Evolutionary conservation across 2,797 vertebrate genomes (phyloP), one percentile per base, ranked within the genome.

Genomic region (Chaenodraco wilsoni): DNA sequence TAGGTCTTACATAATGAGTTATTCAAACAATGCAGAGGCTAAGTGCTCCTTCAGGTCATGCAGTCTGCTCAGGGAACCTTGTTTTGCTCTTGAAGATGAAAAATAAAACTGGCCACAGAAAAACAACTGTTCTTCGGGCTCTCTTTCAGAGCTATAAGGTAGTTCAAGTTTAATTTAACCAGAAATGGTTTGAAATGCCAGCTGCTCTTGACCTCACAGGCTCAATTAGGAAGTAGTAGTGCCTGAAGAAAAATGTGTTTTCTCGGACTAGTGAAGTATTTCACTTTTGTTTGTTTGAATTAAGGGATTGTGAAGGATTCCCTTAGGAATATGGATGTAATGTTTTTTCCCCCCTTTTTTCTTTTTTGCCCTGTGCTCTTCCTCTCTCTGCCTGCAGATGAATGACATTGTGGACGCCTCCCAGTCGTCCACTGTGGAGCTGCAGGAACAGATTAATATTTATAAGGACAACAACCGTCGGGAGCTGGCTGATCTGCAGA

Each of bases 401-500:
- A 95, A 94, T 3, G 96, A 97, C 74, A 96, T 98, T 11, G 93
- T 96, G 1, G 95, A 95, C 58, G 94, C 92, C 0, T 98, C 98
- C 2, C 96, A 96, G 87, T 90, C 87, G 0, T 98, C 98, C 15
- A 92, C 96, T 0, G 88, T 94, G 79, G 96, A 98, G 81, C 95
- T 99, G 79, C 98, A 98, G 91, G 96, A 95, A 86, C 97, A 99
- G 87, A 96, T 99, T 79, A 94, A 97, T 74, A 95, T 97, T 76
- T 97, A 96, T 76, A 98, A 95, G 83, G 98, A 98, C 81, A 99
- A 97, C 86, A 96, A 96, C 79, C 95, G 95, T 21, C 92, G 88
- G 72, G 97, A 99, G 81, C 89, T 97, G 73, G 76, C 93, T 0
- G 97, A 98, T 64, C 89, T 96, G 82, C 97, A 99, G 81, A 95